A percentile compares a stretch with the other conserved stretches of the same genome.
Conservation (phyloP, 53 echinoderm and acorn worm genomes). For the Antedon mediterranea region DNA sequence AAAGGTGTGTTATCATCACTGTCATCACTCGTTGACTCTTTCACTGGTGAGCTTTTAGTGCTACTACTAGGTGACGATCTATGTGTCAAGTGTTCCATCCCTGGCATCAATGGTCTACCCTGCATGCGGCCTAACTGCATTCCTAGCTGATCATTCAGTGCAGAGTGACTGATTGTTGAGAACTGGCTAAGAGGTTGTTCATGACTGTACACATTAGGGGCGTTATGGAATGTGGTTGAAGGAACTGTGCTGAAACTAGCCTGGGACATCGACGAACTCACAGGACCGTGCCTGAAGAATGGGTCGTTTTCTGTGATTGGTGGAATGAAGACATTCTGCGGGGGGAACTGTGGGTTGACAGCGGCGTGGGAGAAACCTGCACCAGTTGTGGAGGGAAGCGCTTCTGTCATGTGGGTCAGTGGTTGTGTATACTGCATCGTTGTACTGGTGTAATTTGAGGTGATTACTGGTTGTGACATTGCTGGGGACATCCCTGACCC, state of each 20-base stretch:
- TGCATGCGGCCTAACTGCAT: constrained; percentile 44
- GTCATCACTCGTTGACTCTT: constrained; percentile 83
- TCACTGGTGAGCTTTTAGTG: constrained; percentile 53
- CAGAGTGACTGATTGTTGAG: constrained; percentile 66
- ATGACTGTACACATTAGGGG: constrained; percentile 10
- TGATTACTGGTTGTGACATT: constrained; percentile 29
- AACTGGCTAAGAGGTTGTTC: constrained; percentile 21
- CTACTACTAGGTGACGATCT: constrained; percentile 24
- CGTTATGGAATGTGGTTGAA: constrained; percentile 52
- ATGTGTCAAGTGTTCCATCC: constrained; percentile 47
- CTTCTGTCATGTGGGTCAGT: constrained; percentile 80
- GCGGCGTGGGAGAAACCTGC: constrained; percentile 21
- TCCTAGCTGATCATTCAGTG: constrained; percentile 73
- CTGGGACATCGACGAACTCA: too few relatives aligned
- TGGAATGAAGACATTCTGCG: constrained; percentile 88
- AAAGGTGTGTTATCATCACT: constrained; percentile 83
- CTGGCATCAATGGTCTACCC: constrained; percentile 24
- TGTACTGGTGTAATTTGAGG: background rate
- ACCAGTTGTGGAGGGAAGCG: constrained; percentile 50
- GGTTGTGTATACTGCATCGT: constrained; percentile 32
- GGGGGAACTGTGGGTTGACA: constrained; percentile 92
- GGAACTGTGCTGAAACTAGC: constrained; percentile 24
- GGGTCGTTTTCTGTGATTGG: constrained; percentile 51
- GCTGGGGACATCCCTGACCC: constrained; percentile 9
- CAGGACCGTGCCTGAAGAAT: background rate